Base-by-base conservation (phyloP, 2,888 invertebrate species). In the Ornithoptera priamus region DNA sequence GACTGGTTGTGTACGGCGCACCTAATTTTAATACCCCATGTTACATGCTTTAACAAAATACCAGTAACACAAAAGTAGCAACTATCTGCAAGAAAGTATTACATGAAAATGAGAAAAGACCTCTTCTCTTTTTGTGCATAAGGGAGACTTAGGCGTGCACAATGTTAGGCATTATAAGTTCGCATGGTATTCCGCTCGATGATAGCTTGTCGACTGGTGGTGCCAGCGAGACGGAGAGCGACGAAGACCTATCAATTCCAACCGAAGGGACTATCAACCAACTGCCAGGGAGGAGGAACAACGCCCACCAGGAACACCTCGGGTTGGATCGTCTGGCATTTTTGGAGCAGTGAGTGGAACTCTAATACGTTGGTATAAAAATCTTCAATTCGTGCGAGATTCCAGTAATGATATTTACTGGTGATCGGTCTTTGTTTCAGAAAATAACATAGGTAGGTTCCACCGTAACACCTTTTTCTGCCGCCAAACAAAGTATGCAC, bases 151-250 rank as follows among this genome's bases (percentile, higher is more conserved):
- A 64, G 57, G 68, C 68, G 65, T 65, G 42, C 67, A 66, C 68
- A 70, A 67, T 65, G 72, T 50, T 69, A 67, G 63, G 42, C 18
- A 22, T 22, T 20, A 59, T 20, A 65, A 39, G 60, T 50, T 46
- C 39, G 65, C 70, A 79, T 77, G 72, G 73, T 76, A 69, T 84
- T 82, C 77, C 85, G 87, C 87, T 87, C 86, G 82, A 76, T 85
- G 84, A 86, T 90, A 93, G 89, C 82, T 79, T 87, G 85, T 86
- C 93, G 70, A 80, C 82, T 76, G 86, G 84, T 72, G 88, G 95
- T 85, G 95, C 95, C 85, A 95, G 91, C 82, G 94, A 96, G 93
- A 96, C 96, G 85, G 96, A 96, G 88, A 96, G 95, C 73, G 96
- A 96, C 88, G 96, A 95, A 78, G 95, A 95, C 80, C 88, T 94